Base-by-base conservation (phyloP, 2,113 vertebrate genomes). In the Casuarius casuarius region DNA sequence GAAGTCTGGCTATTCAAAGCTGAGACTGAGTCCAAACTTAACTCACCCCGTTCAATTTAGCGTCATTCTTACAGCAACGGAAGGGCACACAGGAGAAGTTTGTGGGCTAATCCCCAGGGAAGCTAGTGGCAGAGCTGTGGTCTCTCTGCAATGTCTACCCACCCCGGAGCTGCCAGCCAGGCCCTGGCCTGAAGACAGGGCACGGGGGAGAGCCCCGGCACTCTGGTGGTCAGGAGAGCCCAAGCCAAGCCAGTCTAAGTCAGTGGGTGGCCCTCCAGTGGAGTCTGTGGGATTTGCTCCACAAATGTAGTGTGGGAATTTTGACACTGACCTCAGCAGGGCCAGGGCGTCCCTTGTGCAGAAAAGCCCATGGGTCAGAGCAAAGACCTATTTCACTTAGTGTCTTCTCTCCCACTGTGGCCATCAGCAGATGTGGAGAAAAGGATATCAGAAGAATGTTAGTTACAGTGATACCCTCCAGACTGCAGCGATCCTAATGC, bases 181-280 rank as follows among this genome's bases (percentile, higher is more conserved):
- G 26, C 42, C 44, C 3, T 0, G 0, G 17, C 10, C 31, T 0
- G 0, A 19, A 28, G 23, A 54, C 8, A 46, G 42, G 35, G 14
- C 33, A 59, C 28, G 20, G 21, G 42, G 28, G 6, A 59, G 10
- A 75, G n/a, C 21, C 35, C 38, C 11, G 25, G 29, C 8, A 61
- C 38, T 2, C 4, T 2, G 0, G 0, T 11, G 7, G 10, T 23
- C 42, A 54, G 48, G n/a, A 68, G 38, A 31, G 15, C 19, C 0
- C 3, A 1, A 63, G 6, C 59, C 48, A 12, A 4, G 35, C 3
- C 23, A 72, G 46, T 16, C 67, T 46, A 12, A 58, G 54, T n/a
- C 28, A 22, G 26, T 12, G 44, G 62, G 42, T 11, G 12, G 14
- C 29, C 46, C 21, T 70, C 26, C 42, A 19, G 35, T n/a, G 42